These are phyloP conservation scores for Babyrousa celebensis DNA, from an alignment of 2,797 vertebrate genomes.

Conservation along the genomic window DNA sequence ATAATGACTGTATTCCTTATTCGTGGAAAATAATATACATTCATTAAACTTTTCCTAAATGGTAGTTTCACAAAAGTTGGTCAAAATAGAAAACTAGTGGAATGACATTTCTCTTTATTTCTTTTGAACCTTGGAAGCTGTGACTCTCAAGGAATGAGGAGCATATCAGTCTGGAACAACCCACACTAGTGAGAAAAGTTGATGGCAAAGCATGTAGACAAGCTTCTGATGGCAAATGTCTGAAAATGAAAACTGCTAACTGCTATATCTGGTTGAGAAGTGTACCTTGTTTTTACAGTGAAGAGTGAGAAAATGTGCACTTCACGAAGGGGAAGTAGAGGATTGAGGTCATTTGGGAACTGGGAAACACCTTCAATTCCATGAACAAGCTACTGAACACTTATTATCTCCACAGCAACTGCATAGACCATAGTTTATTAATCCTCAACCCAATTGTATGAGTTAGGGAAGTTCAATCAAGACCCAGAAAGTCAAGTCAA, in stretches of 20 bases:
- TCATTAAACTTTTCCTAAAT: background rate
- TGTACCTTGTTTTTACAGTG: background rate
- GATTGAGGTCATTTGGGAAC: background rate
- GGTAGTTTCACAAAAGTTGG: background rate
- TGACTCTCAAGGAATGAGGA: background rate
- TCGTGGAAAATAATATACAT: background rate
- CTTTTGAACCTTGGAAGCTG: background rate
- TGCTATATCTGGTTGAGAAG: background rate
- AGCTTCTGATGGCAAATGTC: background rate
- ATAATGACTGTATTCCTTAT: background rate
- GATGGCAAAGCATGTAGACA: background rate
- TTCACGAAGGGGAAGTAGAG: background rate
- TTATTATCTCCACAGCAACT: background rate
- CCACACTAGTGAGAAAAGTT: background rate
- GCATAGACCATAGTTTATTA: background rate
- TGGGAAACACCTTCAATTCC: background rate
- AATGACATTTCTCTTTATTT: background rate
- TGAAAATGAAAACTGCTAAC: background rate
- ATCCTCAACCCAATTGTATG: rapidly evolving
- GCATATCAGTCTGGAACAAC: background rate
- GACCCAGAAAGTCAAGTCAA: background rate
- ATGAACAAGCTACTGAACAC: background rate
- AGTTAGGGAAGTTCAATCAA: background rate
- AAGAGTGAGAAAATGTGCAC: background rate
- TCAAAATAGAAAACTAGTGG: background rate